Conservation (phyloP, 2,113 vertebrate species). For the Sialia sialis region DNA sequence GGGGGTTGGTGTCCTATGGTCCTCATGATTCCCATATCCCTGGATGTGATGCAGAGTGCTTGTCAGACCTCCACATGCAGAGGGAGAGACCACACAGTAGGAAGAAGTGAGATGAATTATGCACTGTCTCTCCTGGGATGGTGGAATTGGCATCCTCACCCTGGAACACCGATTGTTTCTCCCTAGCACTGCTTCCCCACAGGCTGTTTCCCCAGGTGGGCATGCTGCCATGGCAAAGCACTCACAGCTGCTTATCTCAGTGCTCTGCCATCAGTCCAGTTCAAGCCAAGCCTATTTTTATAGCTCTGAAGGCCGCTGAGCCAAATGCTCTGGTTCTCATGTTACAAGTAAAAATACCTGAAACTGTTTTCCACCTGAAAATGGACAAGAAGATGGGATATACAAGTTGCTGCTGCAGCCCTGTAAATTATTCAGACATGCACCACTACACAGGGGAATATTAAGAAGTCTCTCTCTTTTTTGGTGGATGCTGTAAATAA, state of each 20-base stretch:
- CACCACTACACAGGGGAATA: background rate
- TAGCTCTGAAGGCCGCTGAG: background rate
- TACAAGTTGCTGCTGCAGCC: background rate
- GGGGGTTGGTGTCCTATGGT: fast-evolving
- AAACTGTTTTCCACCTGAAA: slow-evolving; percentile 8
- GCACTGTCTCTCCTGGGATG: fast-evolving
- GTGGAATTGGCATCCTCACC: fast-evolving
- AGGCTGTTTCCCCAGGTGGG: background rate
- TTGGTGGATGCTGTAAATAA: background rate
- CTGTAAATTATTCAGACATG: background rate
- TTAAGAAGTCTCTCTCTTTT: background rate
- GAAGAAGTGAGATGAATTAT: background rate
- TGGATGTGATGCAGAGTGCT: background rate
- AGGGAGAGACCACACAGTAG: background rate
- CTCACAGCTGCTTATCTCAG: slow-evolving; percentile 25
- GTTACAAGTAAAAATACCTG: background rate
- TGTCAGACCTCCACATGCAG: fast-evolving
- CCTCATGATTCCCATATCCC: background rate
- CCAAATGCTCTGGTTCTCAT: slow-evolving; percentile 5
- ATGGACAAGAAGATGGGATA: background rate
- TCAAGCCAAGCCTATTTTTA: slow-evolving; percentile 17
- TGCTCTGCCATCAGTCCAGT: background rate
- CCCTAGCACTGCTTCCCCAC: fast-evolving
- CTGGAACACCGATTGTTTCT: background rate
- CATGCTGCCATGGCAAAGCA: background rate